Conservation (phyloP, 2,888 invertebrate genomes). For the Loripinus fragilis region DNA sequence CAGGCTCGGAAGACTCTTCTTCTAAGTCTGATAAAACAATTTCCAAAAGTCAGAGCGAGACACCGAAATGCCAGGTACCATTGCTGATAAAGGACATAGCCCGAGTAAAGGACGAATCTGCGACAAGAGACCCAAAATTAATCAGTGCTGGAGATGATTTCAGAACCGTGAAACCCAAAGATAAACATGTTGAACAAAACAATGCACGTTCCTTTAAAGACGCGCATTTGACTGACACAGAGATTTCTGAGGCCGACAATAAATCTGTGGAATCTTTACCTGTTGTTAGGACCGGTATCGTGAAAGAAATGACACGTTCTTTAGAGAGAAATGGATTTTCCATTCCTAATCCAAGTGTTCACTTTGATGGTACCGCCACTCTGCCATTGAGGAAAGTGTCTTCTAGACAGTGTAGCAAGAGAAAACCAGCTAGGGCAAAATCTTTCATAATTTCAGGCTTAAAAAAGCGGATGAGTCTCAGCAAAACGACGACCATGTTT, state of each 20-base stretch:
- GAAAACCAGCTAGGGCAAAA: background rate
- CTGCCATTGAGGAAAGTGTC: constrained; percentile 31
- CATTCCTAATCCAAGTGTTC: constrained; percentile 21
- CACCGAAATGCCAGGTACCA: background rate
- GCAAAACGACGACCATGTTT: constrained; percentile 57
- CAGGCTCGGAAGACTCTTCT: constrained; percentile 23
- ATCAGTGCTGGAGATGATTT: background rate
- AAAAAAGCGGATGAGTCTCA: constrained; percentile 39
- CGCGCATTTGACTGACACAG: background rate
- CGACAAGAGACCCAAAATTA: background rate
- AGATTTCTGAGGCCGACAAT: background rate
- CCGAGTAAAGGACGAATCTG: background rate
- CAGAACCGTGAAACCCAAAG: background rate
- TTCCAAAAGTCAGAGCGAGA: background rate
- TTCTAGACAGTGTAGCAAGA: background rate
- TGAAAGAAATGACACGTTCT: constrained; percentile 51
- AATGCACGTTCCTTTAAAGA: background rate
- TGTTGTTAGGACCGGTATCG: constrained; percentile 31
- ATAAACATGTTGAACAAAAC: no score
- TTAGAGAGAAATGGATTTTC: constrained; percentile 38
- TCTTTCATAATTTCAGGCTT: constrained; percentile 23
- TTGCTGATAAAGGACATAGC: background rate
- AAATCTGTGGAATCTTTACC: constrained; percentile 2
- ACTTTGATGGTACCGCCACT: constrained; percentile 44
- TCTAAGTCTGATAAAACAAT: constrained; percentile 13